Base-by-base conservation (phyloP, 2,888 invertebrate genomes). In the Graphium colonna region DNA sequence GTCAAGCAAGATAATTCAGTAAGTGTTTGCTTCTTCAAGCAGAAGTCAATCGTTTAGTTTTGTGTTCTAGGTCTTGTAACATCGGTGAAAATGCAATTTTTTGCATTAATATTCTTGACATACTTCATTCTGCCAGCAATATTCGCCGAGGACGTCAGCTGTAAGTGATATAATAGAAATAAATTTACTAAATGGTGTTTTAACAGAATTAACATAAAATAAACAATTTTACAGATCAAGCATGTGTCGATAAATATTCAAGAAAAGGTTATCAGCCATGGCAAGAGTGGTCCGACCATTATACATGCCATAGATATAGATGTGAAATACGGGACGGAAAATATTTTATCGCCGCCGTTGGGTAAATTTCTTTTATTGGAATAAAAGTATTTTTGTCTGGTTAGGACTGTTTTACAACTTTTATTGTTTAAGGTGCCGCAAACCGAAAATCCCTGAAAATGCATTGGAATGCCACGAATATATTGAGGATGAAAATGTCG, bases 241-340 rank as follows among this genome's bases (percentile, higher is more conserved):
- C 89, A 0, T 89, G 89, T 55, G 86, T 89, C 1, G 89, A 89
- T 51, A 89, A 89, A 71, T 89, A 89, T 56, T 89, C 89, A n/a
- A 79, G 89, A 57, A 89, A 89, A 68, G 89, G 89, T 0, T 89
- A 89, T 55, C 89, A 89, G 56, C 89, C 89, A 0, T 89, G 89
- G 89, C 89, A 89, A 45, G 89, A 89, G 53, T 89, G 89, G 89
- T 89, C 89, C 0, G 89, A 89, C 56, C 89, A 89, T 55, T 89
- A 89, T 57, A 89, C 89, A 0, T 89, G 89, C 57, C 89, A 89
- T 52, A 63, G 89, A 26, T 89, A 89, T 56, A 68, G 89, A 66
- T 89, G 89, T 56, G 89, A 89, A 59, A 89, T 89, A 33, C 71
- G 89, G 5, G 89, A 89, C 60, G 89, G 88, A 42, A 89, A 89